Evolutionary conservation across 2,113 vertebrate species (phyloP), one percentile per base, ranked within the genome.

Genomic region (Pantherophis guttatus): DNA sequence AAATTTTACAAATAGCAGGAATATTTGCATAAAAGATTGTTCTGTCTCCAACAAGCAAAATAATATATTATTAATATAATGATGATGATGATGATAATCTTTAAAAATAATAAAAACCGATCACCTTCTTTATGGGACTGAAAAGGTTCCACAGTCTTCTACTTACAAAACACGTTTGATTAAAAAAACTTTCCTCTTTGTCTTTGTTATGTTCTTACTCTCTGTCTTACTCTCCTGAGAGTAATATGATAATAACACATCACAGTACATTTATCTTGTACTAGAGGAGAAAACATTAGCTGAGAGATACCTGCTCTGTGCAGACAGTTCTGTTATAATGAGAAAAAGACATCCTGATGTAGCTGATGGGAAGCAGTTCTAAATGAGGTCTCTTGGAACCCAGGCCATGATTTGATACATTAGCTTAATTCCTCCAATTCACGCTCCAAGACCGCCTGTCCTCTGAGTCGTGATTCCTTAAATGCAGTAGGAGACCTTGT

Each of bases 401-500:
- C 15, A 33, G 21, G 9, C 70, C 53, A n/a, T 33, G 53, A 55
- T 2, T 59, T 90, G n/a, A 62, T 90, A 44, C 75, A 90, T 90
- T 53, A 86, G 8, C 53, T 59, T 81, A 87, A 91, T 88, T 88
- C 29, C 54, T 59, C 81, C 48, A 86, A 9, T 44, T 55, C 44
- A 89, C 44, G 91, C 93, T 95, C 94, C 91, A 90, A 90, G 0
- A 87, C 91, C 50, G 5, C 92, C 65, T 54, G 90, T 26, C n/a
- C 29, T 92, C 48, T 53, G 55, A 26, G 9, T 89, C 54, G 93
- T 93, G 96, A 94, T 94, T 94, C 93, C 59, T 90, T 88, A 15
- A 96, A 94, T 94, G 85, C 17, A 55, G 96, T 55, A 0, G 95
- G 95, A 97, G 95, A 94, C 55, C 92, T 94, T 94, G 93, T 93